Evolutionary conservation across 2,113 vertebrate genomes (phyloP).

Genomic region (Callipepla squamata): DNA sequence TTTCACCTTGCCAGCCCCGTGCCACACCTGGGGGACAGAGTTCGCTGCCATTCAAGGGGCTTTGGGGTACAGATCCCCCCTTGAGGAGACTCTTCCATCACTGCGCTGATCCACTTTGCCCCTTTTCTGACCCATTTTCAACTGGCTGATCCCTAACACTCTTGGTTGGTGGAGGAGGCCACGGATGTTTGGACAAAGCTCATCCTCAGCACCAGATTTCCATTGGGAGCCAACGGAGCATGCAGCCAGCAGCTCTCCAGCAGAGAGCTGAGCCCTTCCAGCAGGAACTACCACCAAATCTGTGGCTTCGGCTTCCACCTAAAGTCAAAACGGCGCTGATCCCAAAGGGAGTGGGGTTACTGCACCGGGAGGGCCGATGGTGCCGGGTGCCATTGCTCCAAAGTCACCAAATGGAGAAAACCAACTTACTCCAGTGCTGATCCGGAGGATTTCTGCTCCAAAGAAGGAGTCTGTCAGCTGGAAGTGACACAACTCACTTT

Average conservation of each 20-base stretch:
- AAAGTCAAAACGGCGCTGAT: neutral
- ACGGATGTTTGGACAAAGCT: neutral
- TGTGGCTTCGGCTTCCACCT: neutral
- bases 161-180: neutral
- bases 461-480: neutral
- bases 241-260: neutral
- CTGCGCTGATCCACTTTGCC: neutral
- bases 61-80: neutral
- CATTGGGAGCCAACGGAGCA: neutral
- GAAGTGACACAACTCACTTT: neutral
- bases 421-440: neutral
- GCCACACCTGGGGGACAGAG: neutral
- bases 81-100: neutral
- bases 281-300: neutral
- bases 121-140: neutral
- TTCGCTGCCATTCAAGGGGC: neutral
- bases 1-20: accelerated
- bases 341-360: neutral
- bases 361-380: neutral
- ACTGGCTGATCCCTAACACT: neutral
- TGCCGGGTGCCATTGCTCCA: neutral
- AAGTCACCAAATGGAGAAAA: neutral
- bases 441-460: neutral
- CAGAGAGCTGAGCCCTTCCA: neutral
- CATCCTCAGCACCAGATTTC: neutral